Base-by-base conservation (phyloP, 2,797 vertebrate genomes). In the Lepus oiostolus region DNA sequence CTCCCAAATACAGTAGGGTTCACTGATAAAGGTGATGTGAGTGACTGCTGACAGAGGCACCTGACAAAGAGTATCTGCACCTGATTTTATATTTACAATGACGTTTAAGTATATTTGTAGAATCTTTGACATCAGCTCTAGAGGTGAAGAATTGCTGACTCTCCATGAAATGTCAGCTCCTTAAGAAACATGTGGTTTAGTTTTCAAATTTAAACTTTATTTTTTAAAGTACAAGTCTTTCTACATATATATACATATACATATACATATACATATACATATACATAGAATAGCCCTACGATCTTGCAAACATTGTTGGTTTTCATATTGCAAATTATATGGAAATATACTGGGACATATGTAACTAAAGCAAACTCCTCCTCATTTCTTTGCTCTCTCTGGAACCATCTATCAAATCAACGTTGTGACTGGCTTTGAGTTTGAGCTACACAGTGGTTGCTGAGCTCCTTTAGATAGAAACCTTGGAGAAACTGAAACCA, bases 181-280 rank as follows among this genome's bases (percentile, higher is more conserved):
- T 38, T 35, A 94, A 92, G 35, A 92, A 83, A 67, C 4, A 60
- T 88, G 11, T 26, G 1, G 86, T 85, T 91, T 70, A 13, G 1
- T 52, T 93, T 91, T 19, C 77, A 71, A 88, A 71, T 74, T 30
- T 81, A 79, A 92, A 83, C 10, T 21, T 80, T 84, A 32, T 68
- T 82, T 65, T 83, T 68, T 17, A 28, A 71, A 91, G 28, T 65
- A 85, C 91, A 47, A 35, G n/a, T 32, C 4, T 58, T 84, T 87
- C 38, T 63, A 60, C 13, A 24, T 76, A 35, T 35, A 24, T 58
- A 35, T 35, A 35, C 35, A 35, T 35, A 35, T 35, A 35, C 35
- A 35, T 35, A 35, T 35, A 35, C 35, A 35, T 35, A 35, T 35
- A 35, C 35, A 35, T 35, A 35, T 35, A 35, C 35, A 35, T 35